phyloP scores from a whole-genome alignment of 2,797 vertebrate species.

The Peromyscus aztecus region DNA sequence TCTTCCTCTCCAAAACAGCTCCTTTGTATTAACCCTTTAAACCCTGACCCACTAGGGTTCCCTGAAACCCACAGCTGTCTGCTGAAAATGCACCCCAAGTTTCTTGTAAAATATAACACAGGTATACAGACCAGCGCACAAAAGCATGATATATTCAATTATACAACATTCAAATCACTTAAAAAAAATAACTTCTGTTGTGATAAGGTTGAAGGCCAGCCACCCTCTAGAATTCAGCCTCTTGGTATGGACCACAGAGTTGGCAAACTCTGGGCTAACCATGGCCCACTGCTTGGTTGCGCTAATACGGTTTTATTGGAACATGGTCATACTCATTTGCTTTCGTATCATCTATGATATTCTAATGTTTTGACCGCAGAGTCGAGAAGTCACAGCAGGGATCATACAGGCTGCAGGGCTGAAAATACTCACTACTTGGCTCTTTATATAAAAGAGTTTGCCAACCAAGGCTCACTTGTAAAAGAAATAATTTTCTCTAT shows the following conservation, averaged over 20 bases:
- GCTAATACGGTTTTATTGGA: slow-evolving; percentile 30
- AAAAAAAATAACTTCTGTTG: not conserved
- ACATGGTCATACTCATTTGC: not conserved
- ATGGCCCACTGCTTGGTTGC: not conserved
- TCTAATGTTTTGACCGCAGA: not conserved
- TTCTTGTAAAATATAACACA: slow-evolving; percentile 16
- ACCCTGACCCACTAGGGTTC: not conserved
- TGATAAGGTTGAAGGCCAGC: not conserved
- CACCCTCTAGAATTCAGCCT: not conserved
- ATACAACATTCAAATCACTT: not conserved
- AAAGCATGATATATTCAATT: not conserved
- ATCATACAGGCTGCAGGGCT: not conserved
- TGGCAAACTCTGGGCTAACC: not conserved
- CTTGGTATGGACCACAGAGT: not conserved
- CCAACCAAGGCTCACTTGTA: not conserved
- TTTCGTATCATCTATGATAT: not conserved
- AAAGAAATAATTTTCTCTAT: not conserved
- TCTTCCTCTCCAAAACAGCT: slow-evolving; percentile 37
- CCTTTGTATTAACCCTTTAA: not conserved
- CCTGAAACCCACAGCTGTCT: not conserved
- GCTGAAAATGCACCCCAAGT: not conserved
- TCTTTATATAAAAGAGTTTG: not conserved
- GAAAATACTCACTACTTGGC: not conserved
- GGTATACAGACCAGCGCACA: not conserved
- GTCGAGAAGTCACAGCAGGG: not conserved